Evolutionary conservation across 2,113 vertebrate species (phyloP).

Genomic region (Grantiella picta): DNA sequence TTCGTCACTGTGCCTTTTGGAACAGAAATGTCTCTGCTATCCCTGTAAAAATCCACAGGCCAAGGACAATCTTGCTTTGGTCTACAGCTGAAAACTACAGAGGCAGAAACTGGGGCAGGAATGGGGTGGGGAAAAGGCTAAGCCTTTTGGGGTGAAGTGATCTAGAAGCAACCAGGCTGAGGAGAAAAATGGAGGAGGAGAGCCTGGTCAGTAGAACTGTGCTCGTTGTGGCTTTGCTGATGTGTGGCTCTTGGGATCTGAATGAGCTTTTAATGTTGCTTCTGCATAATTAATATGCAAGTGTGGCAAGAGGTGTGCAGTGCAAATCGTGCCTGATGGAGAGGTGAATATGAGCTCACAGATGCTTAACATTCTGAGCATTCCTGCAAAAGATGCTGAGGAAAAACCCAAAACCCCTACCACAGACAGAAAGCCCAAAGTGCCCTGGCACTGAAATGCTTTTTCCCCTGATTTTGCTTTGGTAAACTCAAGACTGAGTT

Average conservation of each 20-base stretch:
- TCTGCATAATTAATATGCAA: not conserved
- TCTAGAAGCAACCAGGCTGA: not conserved
- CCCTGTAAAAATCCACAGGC: not conserved
- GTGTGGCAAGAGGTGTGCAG: not conserved
- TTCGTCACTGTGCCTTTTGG: not conserved
- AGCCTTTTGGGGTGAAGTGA: not conserved
- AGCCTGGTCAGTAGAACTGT: not conserved
- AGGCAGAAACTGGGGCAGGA: not conserved
- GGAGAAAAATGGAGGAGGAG: not conserved
- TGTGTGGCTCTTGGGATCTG: not conserved
- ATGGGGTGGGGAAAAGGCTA: not conserved
- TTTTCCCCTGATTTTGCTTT: not conserved
- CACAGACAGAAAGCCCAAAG: not conserved
- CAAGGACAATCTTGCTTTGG: not conserved
- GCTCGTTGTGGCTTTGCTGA: not conserved
- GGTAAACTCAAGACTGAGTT: not conserved
- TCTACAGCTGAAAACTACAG: not conserved
- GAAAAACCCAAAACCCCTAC: not conserved
- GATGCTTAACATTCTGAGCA: not conserved
- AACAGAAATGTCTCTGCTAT: not conserved
- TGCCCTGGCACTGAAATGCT: rapidly evolving
- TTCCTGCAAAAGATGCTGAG: not conserved
- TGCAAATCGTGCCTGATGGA: not conserved
- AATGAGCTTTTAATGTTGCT: not conserved
- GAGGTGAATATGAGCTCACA: not conserved